phyloP scores from a whole-genome alignment of 2,113 vertebrate genomes.

The Cettia cetti region DNA sequence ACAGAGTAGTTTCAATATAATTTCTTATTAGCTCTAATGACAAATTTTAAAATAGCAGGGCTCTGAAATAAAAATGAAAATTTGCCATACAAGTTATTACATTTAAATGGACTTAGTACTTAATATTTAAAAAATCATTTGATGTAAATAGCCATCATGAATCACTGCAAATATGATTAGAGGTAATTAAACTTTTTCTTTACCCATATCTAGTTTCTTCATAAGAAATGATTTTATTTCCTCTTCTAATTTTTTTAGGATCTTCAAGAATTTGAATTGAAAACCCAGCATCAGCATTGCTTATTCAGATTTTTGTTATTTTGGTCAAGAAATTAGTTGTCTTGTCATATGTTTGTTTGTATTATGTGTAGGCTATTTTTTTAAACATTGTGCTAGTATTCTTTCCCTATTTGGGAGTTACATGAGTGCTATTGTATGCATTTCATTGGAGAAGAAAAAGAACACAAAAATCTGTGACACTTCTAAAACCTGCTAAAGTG shows the following conservation, averaged over 20 bases:
- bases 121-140: slow-evolving; percentile 87
- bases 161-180: slow-evolving; percentile 78
- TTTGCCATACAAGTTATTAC: slow-evolving; percentile 81
- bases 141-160: slow-evolving; percentile 82
- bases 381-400: not conserved
- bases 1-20: slow-evolving; percentile 77
- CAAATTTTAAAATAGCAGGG: slow-evolving; percentile 78
- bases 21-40: slow-evolving; percentile 84
- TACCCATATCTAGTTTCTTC: slow-evolving; percentile 66
- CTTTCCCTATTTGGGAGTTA: not conserved
- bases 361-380: not conserved
- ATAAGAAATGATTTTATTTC: slow-evolving; percentile 69
- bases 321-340: not conserved
- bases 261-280: slow-evolving; percentile 43
- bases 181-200: slow-evolving; percentile 79
- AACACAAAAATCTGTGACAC: not conserved
- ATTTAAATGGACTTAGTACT: slow-evolving; percentile 85
- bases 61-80: slow-evolving; percentile 83
- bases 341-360: not conserved
- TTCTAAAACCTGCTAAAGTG: not conserved
- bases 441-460: not conserved
- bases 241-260: not conserved
- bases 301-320: not conserved
- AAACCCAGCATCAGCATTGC: not conserved
- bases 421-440: not conserved